Percentiles rank a stretch among this genome's conserved stretches.
phyloP scores from a whole-genome alignment of 92 coral and sea anemone species.

The Montipora capitata region DNA sequence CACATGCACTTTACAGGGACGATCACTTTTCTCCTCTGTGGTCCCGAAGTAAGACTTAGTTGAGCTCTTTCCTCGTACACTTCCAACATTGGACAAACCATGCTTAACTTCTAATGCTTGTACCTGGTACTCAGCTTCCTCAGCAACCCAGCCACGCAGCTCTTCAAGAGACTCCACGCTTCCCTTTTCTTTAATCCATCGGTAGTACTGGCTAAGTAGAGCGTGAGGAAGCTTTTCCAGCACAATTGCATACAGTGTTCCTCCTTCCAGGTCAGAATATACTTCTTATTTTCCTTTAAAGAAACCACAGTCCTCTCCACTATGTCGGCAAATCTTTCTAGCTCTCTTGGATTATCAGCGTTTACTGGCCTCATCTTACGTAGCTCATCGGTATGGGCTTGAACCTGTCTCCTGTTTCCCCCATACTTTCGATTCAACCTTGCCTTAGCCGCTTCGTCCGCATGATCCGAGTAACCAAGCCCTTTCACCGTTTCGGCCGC shows the following conservation, averaged over 20 bases:
- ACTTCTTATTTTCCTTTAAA: constrained; percentile 54
- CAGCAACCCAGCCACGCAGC: constrained; percentile 10
- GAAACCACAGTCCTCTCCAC: constrained; percentile 57
- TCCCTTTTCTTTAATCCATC: constrained; percentile 55
- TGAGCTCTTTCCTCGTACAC: too few species aligned
- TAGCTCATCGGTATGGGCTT: constrained; percentile 56
- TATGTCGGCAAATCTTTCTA: constrained; percentile 60
- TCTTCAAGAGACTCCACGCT: constrained; percentile 7
- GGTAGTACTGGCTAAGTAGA: constrained; percentile 53
- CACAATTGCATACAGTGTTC: constrained; percentile 72
- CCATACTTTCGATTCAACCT: constrained; percentile 68
- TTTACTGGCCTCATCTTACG: constrained; percentile 45
- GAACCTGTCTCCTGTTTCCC: constrained; percentile 76
- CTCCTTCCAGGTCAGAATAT: constrained; percentile 74
- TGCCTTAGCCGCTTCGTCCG: constrained; percentile 45
- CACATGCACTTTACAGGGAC: too few species aligned
- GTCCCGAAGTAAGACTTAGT: constrained; percentile 21
- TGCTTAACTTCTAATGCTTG: constrained; percentile 39
- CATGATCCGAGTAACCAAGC: too few species aligned
- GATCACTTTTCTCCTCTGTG: too few species aligned
- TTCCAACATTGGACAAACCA: too few species aligned
- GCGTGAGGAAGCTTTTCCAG: constrained; percentile 74
- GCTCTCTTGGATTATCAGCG: constrained; percentile 61
- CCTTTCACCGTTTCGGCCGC: too few species aligned
- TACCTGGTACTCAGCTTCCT: constrained; percentile 34